A percentile compares a stretch with the other conserved stretches of the same genome.
phyloP scores from a whole-genome alignment of 2,888 invertebrate species.

The Drosophila picticornis region DNA sequence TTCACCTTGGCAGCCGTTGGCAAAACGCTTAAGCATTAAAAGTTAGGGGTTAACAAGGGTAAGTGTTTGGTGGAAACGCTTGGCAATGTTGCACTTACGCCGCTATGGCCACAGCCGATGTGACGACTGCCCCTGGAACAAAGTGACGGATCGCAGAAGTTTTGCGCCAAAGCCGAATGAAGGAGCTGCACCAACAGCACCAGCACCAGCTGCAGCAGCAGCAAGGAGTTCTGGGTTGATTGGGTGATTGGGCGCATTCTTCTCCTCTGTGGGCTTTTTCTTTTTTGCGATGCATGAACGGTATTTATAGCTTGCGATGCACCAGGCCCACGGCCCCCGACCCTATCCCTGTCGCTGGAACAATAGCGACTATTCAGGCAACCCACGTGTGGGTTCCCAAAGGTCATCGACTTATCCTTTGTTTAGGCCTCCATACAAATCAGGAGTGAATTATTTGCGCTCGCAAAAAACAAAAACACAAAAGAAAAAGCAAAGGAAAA shows the following conservation, averaged over 20 bases:
- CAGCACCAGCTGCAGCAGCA: background rate
- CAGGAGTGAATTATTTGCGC: constrained; percentile 33
- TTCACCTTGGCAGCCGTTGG: constrained; percentile 56
- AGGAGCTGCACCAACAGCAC: constrained; percentile 1
- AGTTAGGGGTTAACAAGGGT: background rate
- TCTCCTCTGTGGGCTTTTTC: background rate
- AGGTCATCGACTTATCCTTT: constrained; percentile 32
- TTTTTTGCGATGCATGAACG: background rate
- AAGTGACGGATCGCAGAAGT: constrained; percentile 61
- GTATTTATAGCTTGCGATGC: constrained; percentile 20
- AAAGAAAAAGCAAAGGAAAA: background rate
- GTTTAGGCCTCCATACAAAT: constrained; percentile 29
- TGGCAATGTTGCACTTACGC: constrained; percentile 46
- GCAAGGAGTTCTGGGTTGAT: background rate
- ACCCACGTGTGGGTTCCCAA: constrained; percentile 7
- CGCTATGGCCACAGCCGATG: constrained; percentile 61
- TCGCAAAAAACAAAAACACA: constrained; percentile 1
- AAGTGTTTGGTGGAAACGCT: background rate
- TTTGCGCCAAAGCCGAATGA: constrained; percentile 31
- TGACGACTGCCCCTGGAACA: constrained; percentile 55
- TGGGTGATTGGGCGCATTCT: background rate
- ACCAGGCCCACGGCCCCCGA: background rate
- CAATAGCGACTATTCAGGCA: constrained; percentile 1
- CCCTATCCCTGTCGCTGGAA: background rate
- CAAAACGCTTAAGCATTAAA: constrained; percentile 49